Evolutionary conservation across 2,797 vertebrate species (phyloP), one percentile per base, ranked within the genome.

Genomic region (Chrosomus eos): DNA sequence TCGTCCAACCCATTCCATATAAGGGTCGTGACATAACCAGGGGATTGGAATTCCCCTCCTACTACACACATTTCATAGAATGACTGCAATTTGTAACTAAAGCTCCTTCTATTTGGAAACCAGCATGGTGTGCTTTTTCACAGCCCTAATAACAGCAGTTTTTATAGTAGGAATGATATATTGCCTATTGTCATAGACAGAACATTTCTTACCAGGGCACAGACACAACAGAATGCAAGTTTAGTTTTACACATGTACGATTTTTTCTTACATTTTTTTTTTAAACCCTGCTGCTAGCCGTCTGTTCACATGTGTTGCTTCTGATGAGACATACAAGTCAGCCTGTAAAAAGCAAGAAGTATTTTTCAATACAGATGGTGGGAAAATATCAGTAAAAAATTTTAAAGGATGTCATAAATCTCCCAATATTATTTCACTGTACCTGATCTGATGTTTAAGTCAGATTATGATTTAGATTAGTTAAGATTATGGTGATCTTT

Each of bases 141-240:
- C 36, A 38, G 70, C 70, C n/a, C 16, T 75, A 8, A 78, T 60
- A 73, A 66, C 55, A 53, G 64, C 43, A 72, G 66, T 9, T 21
- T 64, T 62, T 67, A 58, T 70, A 48, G 68, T 66, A 58, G 58
- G 51, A 40, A 40, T 76, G 75, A 88, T 82, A 80, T 77, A 83
- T 85, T 67, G 86, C 82, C 84, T 83, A 60, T 64, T 67, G 48
- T 70, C 82, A 78, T 53, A 73, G 51, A 68, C 77, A 55, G 67
- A 82, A 33, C 19, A 28, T 68, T 83, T 80, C 43, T 82, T 70
- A 51, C 58, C 58, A 36, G 66, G 53, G 48, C 43, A 74, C 18
- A 84, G 28, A 85, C 40, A 51, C 43, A 66, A 48, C 82, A 72
- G 83, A 85, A 87, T 83, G 75, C 26, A 71, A 77, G 40, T 85